These are phyloP conservation scores for Incurvaria masculella DNA, from an alignment of 2,888 invertebrate species.

Conservation along the genomic window DNA sequence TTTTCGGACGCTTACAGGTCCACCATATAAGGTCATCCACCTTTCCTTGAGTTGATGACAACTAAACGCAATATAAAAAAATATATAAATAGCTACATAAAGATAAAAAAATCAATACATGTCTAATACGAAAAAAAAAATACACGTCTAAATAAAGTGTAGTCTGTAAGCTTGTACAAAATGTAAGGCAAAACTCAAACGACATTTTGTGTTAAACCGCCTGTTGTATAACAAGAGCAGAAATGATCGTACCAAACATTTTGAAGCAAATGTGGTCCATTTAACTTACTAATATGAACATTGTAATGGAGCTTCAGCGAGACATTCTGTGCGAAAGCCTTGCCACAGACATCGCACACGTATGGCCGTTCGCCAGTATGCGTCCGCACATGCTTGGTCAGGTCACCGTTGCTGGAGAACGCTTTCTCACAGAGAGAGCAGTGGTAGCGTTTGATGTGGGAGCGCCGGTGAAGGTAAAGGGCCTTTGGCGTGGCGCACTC, in stretches of 20 bases:
- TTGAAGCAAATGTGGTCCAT: slow-evolving; percentile 13
- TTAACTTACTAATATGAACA: slow-evolving; percentile 8
- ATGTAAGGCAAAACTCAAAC: too few species aligned
- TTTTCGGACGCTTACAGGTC: too few species aligned
- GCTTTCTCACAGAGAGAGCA: slow-evolving; percentile 34
- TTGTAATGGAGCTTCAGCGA: slow-evolving; percentile 30
- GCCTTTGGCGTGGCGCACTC: slow-evolving; percentile 29
- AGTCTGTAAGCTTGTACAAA: background rate
- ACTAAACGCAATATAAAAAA: too few species aligned
- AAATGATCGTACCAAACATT: slow-evolving; percentile 1
- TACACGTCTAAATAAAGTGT: background rate
- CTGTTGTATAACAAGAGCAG: background rate
- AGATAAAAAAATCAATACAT: too few species aligned
- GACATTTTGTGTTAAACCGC: background rate
- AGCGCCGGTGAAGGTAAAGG: slow-evolving; percentile 31
- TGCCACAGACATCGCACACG: slow-evolving; percentile 29
- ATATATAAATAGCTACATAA: too few species aligned
- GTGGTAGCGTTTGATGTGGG: slow-evolving; percentile 28
- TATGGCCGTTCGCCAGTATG: slow-evolving; percentile 45
- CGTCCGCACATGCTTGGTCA: slow-evolving; percentile 35
- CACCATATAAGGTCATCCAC: background rate
- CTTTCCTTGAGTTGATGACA: too few species aligned
- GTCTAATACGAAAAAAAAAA: background rate
- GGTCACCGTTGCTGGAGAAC: slow-evolving; percentile 37
- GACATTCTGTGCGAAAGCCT: slow-evolving; percentile 31